Percentiles rank a stretch among this genome's conserved stretches.
Evolutionary conservation across 1,140 invertebrate genomes (phyloP).

Genomic region (Zaprionus ornatus): DNA sequence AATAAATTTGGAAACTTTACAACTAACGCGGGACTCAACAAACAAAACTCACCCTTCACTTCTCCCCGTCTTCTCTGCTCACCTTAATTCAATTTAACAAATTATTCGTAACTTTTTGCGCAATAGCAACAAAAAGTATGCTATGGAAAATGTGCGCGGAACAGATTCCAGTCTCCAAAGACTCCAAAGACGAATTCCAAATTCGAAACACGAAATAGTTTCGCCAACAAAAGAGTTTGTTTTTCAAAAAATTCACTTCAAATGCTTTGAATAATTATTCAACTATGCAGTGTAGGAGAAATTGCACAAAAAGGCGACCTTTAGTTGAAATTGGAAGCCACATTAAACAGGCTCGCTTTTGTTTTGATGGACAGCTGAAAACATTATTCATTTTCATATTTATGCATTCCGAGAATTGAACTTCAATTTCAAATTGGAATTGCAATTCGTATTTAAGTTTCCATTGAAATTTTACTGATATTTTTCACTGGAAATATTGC

Average conservation of each 20-base stretch:
- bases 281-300: not conserved
- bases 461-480: too few relatives aligned
- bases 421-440: too few relatives aligned
- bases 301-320: not conserved
- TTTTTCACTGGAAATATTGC: not conserved
- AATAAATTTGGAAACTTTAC: not conserved
- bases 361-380: too few relatives aligned
- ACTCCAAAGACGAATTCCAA: not conserved
- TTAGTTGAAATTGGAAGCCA: too few relatives aligned
- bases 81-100: not conserved
- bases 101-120: not conserved
- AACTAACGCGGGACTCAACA: not conserved
- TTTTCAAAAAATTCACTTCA: not conserved
- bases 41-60: not conserved
- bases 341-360: too few relatives aligned
- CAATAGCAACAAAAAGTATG: slow-evolving; percentile 1
- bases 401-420: too few relatives aligned
- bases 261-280: not conserved
- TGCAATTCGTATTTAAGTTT: too few relatives aligned
- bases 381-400: too few relatives aligned
- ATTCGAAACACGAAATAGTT: not conserved
- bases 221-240: not conserved
- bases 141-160: not conserved
- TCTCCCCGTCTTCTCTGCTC: not conserved
- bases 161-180: not conserved